A percentile compares a stretch with the other conserved stretches of the same genome.
phyloP scores from a whole-genome alignment of 2,797 vertebrate species.

The Acanthornis magna region DNA sequence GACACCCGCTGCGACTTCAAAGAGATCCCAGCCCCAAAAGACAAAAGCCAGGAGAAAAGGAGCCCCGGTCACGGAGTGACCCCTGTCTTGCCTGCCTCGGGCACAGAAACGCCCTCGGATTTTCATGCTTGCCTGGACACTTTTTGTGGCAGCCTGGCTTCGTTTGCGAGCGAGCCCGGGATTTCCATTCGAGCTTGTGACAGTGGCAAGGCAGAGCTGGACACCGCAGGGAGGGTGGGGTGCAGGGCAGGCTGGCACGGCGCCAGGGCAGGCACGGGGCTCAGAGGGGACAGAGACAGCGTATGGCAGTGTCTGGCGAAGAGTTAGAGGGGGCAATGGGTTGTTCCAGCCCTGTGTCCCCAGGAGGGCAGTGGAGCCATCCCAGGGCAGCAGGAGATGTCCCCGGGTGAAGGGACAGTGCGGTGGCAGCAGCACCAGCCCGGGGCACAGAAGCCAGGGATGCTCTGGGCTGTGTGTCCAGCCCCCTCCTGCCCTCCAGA shows the following conservation, averaged over 20 bases:
- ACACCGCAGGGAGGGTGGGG: neutral
- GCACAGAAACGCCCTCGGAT: neutral
- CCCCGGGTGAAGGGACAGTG: neutral
- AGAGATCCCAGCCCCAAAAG: neutral
- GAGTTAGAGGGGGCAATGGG: accelerated
- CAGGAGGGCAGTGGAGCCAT: accelerated
- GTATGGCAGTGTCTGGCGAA: neutral
- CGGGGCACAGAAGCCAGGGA: accelerated
- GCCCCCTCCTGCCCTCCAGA: neutral
- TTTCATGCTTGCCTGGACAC: neutral
- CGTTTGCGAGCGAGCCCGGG: accelerated
- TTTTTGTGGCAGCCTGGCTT: neutral
- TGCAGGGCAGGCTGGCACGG: accelerated
- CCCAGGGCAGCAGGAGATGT: neutral
- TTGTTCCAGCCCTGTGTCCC: neutral
- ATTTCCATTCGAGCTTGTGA: accelerated
- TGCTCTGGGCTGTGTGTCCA: neutral
- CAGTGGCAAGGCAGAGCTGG: neutral
- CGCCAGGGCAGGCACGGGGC: neutral
- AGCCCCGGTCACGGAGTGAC: neutral
- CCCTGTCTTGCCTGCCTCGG: neutral
- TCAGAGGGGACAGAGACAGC: neutral
- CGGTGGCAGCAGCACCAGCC: neutral
- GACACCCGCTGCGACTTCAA: neutral
- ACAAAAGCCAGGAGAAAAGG: neutral